Percentiles rank a stretch among this genome's conserved stretches.
phyloP scores from a whole-genome alignment of 2,888 invertebrate genomes.

The Drosophila eohydei region DNA sequence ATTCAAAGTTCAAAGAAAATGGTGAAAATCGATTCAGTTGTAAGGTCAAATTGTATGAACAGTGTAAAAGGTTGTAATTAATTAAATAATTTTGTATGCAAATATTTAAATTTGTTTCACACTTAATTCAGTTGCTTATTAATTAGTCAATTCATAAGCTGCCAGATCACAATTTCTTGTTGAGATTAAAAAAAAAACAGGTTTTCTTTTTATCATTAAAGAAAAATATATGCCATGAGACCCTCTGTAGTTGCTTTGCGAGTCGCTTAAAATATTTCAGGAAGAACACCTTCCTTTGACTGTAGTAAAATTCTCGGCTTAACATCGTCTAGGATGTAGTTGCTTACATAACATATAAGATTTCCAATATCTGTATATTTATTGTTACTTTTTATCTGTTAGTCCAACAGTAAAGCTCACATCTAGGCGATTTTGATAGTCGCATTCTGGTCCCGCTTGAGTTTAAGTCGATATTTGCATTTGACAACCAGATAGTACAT shows the following conservation, averaged over 20 bases:
- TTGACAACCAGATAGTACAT: slow-evolving; percentile 53
- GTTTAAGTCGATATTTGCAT: slow-evolving; percentile 27
- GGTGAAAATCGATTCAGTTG: background rate
- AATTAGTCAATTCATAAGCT: slow-evolving; percentile 19
- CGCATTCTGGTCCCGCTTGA: background rate
- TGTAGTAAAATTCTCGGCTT: too few relatives aligned
- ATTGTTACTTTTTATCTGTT: too few relatives aligned
- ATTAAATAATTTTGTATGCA: slow-evolving; percentile 13
- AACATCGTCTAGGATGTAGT: too few relatives aligned
- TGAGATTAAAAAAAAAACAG: slow-evolving; percentile 24
- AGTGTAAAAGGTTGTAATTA: too few relatives aligned
- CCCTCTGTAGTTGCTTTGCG: too few relatives aligned
- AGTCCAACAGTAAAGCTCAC: too few relatives aligned
- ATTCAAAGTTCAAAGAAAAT: background rate
- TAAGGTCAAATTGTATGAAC: too few relatives aligned
- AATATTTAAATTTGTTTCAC: slow-evolving; percentile 42
- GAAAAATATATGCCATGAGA: too few relatives aligned
- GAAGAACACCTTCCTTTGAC: too few relatives aligned
- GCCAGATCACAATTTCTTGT: background rate
- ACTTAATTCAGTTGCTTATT: slow-evolving; percentile 50
- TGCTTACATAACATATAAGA: too few relatives aligned
- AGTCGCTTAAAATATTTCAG: too few relatives aligned
- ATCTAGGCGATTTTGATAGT: background rate
- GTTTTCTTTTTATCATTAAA: slow-evolving; percentile 6
- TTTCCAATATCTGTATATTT: too few relatives aligned